phyloP scores from a whole-genome alignment of 2,888 invertebrate species.

The Eilema depressum region DNA sequence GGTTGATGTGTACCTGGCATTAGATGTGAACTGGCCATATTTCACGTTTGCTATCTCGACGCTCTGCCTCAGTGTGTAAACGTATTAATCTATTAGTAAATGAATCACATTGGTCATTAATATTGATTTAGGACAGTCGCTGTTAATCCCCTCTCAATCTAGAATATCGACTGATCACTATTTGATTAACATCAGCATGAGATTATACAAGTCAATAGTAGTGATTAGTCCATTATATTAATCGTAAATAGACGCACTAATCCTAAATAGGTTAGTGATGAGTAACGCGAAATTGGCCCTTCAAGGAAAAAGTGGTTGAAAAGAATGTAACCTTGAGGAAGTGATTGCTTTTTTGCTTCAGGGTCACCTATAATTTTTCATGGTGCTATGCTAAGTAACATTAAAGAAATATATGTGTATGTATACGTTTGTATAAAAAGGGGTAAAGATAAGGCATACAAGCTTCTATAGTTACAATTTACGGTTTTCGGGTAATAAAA shows the following conservation, averaged over 20 bases:
- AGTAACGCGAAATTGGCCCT: background rate
- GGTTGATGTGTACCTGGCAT: background rate
- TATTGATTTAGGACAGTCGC: constrained; percentile 34
- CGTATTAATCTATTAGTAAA: constrained; percentile 23
- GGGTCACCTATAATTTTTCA: constrained; percentile 1
- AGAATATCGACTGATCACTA: constrained; percentile 29
- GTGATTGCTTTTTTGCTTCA: background rate
- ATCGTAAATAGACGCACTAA: background rate
- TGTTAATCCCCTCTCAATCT: constrained; percentile 19
- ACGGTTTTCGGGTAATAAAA: background rate
- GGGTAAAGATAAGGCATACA: too few relatives aligned
- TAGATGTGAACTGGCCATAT: background rate
- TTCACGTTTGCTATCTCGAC: background rate
- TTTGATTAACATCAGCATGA: constrained; percentile 26
- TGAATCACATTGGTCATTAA: constrained; percentile 28
- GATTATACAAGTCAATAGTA: background rate
- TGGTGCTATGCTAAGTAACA: background rate
- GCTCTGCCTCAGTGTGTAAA: background rate
- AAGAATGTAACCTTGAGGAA: background rate
- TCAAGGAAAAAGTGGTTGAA: background rate
- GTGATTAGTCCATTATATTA: background rate
- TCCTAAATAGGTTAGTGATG: background rate
- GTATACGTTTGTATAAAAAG: background rate
- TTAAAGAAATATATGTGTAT: background rate
- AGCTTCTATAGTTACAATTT: too few relatives aligned